A percentile compares a stretch with the other conserved stretches of the same genome.
These are phyloP conservation scores for Pocillopora meandrina DNA, from an alignment of 92 coral and sea anemone species.

Conservation along the genomic window DNA sequence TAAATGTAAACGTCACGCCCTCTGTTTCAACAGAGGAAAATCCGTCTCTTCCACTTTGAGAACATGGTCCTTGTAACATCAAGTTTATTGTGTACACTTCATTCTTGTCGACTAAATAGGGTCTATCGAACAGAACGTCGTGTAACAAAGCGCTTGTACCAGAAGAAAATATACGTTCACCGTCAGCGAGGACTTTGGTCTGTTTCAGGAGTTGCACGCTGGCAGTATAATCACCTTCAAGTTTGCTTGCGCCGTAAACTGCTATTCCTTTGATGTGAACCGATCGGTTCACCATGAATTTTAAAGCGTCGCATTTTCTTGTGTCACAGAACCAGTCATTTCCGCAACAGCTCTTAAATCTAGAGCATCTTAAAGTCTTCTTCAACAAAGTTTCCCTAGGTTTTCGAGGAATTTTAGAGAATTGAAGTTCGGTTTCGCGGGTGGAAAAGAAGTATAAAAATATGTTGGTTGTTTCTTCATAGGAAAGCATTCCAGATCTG, in stretches of 20 bases:
- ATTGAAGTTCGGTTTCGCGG: slow-evolving; percentile 65
- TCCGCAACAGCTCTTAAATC: slow-evolving; percentile 88
- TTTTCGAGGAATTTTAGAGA: slow-evolving; percentile 66
- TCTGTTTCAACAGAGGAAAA: slow-evolving; percentile 57
- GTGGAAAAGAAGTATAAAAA: slow-evolving; percentile 81
- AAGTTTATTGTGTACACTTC: slow-evolving; percentile 70
- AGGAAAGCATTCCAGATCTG: slow-evolving; percentile 68
- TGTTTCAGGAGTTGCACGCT: slow-evolving; percentile 64
- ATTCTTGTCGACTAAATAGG: slow-evolving; percentile 64
- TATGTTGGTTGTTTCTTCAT: slow-evolving; percentile 73
- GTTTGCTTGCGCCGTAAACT: slow-evolving; percentile 78
- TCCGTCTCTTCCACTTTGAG: slow-evolving; percentile 85
- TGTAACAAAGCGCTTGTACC: slow-evolving; percentile 61
- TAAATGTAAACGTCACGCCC: slow-evolving; percentile 69
- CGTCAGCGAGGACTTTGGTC: slow-evolving; percentile 65
- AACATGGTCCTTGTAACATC: slow-evolving; percentile 72
- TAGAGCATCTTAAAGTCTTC: slow-evolving; percentile 60
- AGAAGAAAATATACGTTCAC: slow-evolving; percentile 64
- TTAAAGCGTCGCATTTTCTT: slow-evolving; percentile 75
- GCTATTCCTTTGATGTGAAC: slow-evolving; percentile 76
- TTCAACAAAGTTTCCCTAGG: slow-evolving; percentile 48
- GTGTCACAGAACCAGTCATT: slow-evolving; percentile 93
- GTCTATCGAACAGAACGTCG: slow-evolving; percentile 74
- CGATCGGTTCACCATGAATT: slow-evolving; percentile 72
- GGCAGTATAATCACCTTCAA: slow-evolving; percentile 72